Conservation (phyloP, 2,113 vertebrate species). For the Carassius carassius region DNA sequence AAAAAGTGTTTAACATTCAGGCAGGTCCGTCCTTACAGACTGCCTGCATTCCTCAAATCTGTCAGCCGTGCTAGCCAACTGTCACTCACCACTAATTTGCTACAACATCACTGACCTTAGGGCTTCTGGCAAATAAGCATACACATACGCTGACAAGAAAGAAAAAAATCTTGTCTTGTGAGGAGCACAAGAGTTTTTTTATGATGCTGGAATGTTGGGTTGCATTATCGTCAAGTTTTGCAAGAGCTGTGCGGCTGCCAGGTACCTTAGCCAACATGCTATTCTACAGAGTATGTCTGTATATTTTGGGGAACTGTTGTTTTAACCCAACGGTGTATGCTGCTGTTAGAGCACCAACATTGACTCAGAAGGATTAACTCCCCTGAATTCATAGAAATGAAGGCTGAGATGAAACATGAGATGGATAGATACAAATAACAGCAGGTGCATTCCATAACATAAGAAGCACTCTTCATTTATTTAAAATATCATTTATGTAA, state of each 20-base stretch:
- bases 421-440: not conserved
- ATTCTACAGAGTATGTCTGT: conserved; percentile 3
- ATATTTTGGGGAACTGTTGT: conserved; percentile 15
- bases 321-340: conserved; percentile 14
- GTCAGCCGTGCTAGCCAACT: conserved; percentile 28
- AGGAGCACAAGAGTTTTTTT: conserved; percentile 29
- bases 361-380: conserved; percentile 15
- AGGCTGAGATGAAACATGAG: not conserved
- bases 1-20: conserved; percentile 54
- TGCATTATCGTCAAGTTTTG: conserved; percentile 36
- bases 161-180: not conserved
- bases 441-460: not conserved
- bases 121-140: not conserved
- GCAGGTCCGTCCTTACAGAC: conserved; percentile 28
- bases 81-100: conserved; percentile 50
- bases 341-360: not conserved
- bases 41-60: conserved; percentile 43
- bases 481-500: too few relatives aligned
- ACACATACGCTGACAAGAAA: not conserved
- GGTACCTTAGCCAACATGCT: conserved; percentile 9
- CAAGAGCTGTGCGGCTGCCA: conserved; percentile 14
- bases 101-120: conserved; percentile 36
- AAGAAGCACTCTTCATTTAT: too few relatives aligned
- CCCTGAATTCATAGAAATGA: not conserved
- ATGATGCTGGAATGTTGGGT: conserved; percentile 30